Base-by-base conservation (phyloP, 2,113 vertebrate genomes). In the Xiphorhynchus elegans region DNA sequence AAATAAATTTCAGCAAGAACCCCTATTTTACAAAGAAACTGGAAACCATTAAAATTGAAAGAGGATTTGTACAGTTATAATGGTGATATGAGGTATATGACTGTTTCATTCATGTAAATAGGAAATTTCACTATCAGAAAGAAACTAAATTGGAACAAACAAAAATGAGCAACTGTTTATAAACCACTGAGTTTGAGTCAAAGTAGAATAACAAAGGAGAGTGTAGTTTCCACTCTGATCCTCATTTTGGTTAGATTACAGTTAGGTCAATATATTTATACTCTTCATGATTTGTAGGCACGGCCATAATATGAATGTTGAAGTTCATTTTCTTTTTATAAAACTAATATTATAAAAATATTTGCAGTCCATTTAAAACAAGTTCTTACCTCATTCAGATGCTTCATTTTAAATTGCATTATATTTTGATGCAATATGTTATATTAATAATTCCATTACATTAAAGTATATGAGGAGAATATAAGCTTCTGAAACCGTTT, bases 1-100 rank as follows among this genome's bases (percentile, higher is more conserved):
- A 31, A 88, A 93, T 89, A 56, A 29, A 67, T 83, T 92, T 78
- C 46, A 81, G 26, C 17, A 74, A 60, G 11, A 70, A 47, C 9
- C 2, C 2, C 3, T 9, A 33, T 59, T 77, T 72, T 40, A 37
- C 25, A 88, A 90, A 68, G 11, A 53, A 83, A 40, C 8, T 59
- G 25, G 10, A 67, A 90, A 20, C 6, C 3, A 35, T 66, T 77
- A 70, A 82, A 69, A 59, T 47, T 1, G 6, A 59, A 80, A 74
- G 19, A 69, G 9, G 10, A 35, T 5, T 80, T 92, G 10, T 49
- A 70, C 10, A 58, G 8, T 42, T 8, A 15, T 31, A 82, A 66
- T 17, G 47, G 7, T 58, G 26, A 39, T 44, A 66, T 9, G 35
- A 62, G 3, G 10, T 4, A 59, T 67, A 47, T 16, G 35, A 58